phyloP scores from a whole-genome alignment of 2,113 vertebrate genomes.

The Raja brachyura region DNA sequence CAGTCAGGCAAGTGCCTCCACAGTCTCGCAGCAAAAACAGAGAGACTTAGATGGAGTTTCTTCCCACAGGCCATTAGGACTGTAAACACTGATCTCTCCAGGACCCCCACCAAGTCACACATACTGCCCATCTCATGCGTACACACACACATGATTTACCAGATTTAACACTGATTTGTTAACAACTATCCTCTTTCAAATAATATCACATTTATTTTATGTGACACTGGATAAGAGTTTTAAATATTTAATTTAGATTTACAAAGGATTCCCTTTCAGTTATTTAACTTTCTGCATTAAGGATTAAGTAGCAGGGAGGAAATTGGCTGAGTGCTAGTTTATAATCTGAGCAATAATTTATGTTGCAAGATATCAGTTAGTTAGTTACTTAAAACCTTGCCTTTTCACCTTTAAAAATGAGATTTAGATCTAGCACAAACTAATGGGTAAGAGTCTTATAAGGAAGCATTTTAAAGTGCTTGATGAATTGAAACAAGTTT shows the following conservation, averaged over 20 bases:
- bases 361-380: background rate
- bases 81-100: no score
- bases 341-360: background rate
- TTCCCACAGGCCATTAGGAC: no score
- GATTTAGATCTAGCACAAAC: background rate
- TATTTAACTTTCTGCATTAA: background rate
- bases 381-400: background rate
- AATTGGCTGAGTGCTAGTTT: background rate
- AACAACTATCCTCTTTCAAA: background rate
- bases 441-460: background rate
- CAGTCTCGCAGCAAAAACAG: no score
- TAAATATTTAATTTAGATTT: background rate
- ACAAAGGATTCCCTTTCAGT: background rate
- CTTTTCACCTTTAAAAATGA: background rate
- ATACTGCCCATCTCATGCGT: no score
- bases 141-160: background rate
- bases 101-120: no score
- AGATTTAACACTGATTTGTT: background rate
- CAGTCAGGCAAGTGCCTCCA: no score
- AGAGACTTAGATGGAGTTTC: no score
- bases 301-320: background rate
- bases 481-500: constrained; percentile 9
- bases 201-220: background rate
- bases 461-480: background rate
- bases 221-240: background rate